These are phyloP conservation scores for Drosophila asahinai DNA, from an alignment of 1,140 invertebrate genomes.

Conservation along the genomic window DNA sequence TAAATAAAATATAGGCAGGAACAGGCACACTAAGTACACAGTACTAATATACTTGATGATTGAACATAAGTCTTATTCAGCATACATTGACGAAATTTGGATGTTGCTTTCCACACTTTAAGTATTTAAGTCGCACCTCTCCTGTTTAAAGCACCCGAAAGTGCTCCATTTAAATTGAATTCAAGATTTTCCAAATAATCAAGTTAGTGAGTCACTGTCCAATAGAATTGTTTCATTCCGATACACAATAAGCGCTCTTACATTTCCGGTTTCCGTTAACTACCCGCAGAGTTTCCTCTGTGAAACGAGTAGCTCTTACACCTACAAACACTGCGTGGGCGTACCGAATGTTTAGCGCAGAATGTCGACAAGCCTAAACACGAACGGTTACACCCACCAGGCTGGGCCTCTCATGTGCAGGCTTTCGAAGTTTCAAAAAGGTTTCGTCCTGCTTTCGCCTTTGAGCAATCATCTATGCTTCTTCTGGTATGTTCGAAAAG, in stretches of 20 bases:
- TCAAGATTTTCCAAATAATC: slow-evolving; percentile 41
- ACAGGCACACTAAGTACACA: background rate
- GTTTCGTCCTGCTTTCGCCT: slow-evolving; percentile 47
- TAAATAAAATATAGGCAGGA: background rate
- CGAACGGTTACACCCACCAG: slow-evolving; percentile 50
- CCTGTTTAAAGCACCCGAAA: background rate
- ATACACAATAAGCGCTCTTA: slow-evolving; percentile 66
- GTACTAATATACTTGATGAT: background rate
- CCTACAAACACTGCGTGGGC: slow-evolving; percentile 15
- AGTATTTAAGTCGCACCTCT: background rate
- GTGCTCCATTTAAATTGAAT: slow-evolving; percentile 26
- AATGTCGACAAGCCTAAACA: slow-evolving; percentile 59
- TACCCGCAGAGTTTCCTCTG: slow-evolving; percentile 68
- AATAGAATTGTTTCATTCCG: slow-evolving; percentile 75
- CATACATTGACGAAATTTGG: background rate
- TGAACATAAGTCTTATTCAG: background rate
- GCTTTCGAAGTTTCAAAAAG: slow-evolving; percentile 9
- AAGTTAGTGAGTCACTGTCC: slow-evolving; percentile 35
- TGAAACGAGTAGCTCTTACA: slow-evolving; percentile 21
- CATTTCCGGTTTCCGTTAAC: slow-evolving; percentile 72
- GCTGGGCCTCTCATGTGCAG: slow-evolving; percentile 7
- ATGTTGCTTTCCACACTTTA: background rate
- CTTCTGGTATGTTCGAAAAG: slow-evolving; percentile 14
- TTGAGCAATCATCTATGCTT: background rate
- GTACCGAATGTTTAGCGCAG: slow-evolving; percentile 34